Conservation (phyloP, 2,888 invertebrate species). For the Leistus spinibarbis region DNA sequence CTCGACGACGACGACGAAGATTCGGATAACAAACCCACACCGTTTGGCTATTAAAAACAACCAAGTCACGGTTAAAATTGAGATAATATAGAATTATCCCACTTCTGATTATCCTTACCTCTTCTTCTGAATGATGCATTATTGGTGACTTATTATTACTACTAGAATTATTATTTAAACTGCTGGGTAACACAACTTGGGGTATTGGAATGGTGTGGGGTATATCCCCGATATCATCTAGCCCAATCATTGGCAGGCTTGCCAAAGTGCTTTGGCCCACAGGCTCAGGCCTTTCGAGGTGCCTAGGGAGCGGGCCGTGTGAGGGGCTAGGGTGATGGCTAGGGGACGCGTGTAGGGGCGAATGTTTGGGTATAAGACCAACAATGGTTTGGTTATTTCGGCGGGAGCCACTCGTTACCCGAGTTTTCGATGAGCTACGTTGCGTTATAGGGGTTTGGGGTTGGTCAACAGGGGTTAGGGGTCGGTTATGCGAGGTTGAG, state of each 20-base stretch:
- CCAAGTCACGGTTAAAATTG: no score
- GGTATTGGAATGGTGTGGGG: not conserved
- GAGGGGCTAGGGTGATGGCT: slow-evolving; percentile 54
- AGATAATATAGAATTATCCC: no score
- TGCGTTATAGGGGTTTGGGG: slow-evolving; percentile 55
- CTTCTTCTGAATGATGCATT: slow-evolving; percentile 27
- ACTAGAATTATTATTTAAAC: not conserved
- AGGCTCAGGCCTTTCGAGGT: slow-evolving; percentile 60
- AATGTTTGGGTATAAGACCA: slow-evolving; percentile 63
- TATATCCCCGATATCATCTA: slow-evolving; percentile 62
- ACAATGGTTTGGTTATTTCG: slow-evolving; percentile 55
- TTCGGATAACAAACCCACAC: slow-evolving; percentile 30
- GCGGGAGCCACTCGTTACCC: slow-evolving; percentile 53
- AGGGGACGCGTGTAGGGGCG: slow-evolving; percentile 66
- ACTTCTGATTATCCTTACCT: slow-evolving; percentile 18
- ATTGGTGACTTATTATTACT: not conserved
- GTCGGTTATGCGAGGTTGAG: not conserved
- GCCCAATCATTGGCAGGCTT: slow-evolving; percentile 73
- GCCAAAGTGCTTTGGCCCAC: slow-evolving; percentile 72
- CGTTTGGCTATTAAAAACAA: slow-evolving; percentile 18
- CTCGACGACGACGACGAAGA: slow-evolving; percentile 51
- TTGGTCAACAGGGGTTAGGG: slow-evolving; percentile 44
- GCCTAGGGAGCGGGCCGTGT: slow-evolving; percentile 51
- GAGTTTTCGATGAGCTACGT: slow-evolving; percentile 55
- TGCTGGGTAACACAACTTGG: slow-evolving; percentile 47